phyloP scores from a whole-genome alignment of 2,113 vertebrate species.

The Antechinus flavipes region DNA sequence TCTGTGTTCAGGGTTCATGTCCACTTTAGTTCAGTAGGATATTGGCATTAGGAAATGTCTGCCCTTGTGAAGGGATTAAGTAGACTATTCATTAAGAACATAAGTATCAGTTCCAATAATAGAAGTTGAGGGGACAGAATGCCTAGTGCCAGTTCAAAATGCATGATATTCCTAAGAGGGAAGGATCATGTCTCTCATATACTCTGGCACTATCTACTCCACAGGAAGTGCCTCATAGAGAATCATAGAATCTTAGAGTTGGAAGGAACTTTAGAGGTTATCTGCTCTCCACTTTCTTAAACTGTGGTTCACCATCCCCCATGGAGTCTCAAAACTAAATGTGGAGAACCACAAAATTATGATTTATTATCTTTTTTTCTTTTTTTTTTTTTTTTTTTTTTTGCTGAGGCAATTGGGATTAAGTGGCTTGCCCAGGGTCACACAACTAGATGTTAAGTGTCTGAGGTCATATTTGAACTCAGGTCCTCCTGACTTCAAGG shows the following conservation, averaged over 20 bases:
- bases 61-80: slow-evolving; percentile 1
- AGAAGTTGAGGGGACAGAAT: neutral
- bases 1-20: neutral
- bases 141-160: neutral
- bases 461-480: no score
- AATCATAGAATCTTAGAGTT: neutral
- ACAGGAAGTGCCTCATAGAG: slow-evolving; percentile 13
- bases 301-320: no score
- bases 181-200: neutral
- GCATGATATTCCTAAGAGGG: neutral
- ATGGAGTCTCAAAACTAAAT: no score
- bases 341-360: no score
- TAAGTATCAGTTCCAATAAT: neutral
- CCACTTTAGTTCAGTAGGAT: neutral
- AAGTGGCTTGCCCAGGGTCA: no score
- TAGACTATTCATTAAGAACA: neutral
- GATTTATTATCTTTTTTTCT: no score
- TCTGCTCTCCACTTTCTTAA: neutral
- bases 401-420: no score
- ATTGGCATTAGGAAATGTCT: neutral
- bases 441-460: no score
- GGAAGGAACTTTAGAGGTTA: neutral
- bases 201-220: neutral
- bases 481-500: no score
- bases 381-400: no score